Percentiles rank a stretch among this genome's conserved stretches.
Evolutionary conservation across 2,797 vertebrate species (phyloP).

Genomic region (Leptoclinus maculatus): DNA sequence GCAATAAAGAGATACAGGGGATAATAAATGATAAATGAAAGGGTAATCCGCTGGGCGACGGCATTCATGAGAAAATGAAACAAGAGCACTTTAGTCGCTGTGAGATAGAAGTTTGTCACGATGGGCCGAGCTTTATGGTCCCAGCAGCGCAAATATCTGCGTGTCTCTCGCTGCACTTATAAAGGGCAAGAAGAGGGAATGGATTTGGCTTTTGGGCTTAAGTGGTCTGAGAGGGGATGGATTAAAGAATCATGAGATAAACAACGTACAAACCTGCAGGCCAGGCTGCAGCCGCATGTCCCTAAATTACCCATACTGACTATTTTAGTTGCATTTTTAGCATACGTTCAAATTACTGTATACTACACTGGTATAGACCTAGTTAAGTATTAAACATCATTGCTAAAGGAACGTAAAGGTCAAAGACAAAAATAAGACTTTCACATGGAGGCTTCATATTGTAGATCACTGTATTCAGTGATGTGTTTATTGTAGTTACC

Average conservation of each 20-base stretch:
- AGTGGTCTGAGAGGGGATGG: conserved; percentile 65
- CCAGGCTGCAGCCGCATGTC: conserved; percentile 24
- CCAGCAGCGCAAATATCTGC: conserved; percentile 47
- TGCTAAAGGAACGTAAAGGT: not conserved
- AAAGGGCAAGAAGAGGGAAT: conserved; percentile 51
- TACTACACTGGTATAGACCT: not conserved
- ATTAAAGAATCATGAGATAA: conserved; percentile 81
- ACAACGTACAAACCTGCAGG: conserved; percentile 54
- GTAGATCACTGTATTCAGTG: not conserved
- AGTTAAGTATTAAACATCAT: conserved; percentile 1
- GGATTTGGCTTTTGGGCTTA: conserved; percentile 69
- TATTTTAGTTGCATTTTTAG: not conserved
- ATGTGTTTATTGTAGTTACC: not conserved
- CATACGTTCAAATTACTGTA: not conserved
- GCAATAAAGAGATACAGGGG: conserved; percentile 44
- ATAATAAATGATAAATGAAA: conserved; percentile 69
- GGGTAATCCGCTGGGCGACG: conserved; percentile 32
- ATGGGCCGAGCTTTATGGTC: conserved; percentile 36
- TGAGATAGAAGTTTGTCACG: conserved; percentile 44
- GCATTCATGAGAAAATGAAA: conserved; percentile 54
- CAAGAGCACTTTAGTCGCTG: conserved; percentile 55
- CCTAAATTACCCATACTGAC: not conserved
- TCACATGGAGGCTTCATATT: not conserved
- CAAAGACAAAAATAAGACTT: not conserved
- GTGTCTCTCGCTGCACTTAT: conserved; percentile 49